Base-by-base conservation (phyloP, 2,113 vertebrate species). In the Gallinago undulata region DNA sequence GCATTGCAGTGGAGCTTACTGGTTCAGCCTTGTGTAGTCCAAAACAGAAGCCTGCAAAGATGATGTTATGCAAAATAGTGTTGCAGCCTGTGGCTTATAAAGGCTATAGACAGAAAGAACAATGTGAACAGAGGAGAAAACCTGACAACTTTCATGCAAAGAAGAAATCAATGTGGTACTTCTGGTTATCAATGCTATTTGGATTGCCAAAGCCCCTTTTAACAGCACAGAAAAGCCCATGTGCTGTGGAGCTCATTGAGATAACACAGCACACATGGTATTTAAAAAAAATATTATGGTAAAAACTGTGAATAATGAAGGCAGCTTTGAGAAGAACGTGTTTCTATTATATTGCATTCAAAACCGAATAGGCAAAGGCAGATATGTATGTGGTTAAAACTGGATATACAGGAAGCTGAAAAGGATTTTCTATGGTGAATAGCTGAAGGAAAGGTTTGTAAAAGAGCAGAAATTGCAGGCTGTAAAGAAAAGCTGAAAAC, bases 401-500 rank as follows among this genome's bases (percentile, higher is more conserved):
- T 64, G 39, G 9, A 47, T 81, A 64, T 69, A 31, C 24, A 37
- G 48, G 57, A 93, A 79, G 86, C 27, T 27, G 66, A 89, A 84
- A 70, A 59, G 39, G 35, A n/a, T 53, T 92, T 89, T 87, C 13
- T 48, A 13, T 35, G 11, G 84, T 86, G 43, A 96, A 78, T 73
- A 67, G 35, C 13, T 64, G 77, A 95, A 94, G 33, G 43, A 86
- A 94, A 47, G 25, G 10, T 30, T 60, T 92, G 18, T 82, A 64
- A 69, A 91, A 39, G 43, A 85, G 27, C 11, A 78, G 78, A 85
- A 86, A 83, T 15, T 79, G 35, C 18, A 48, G 62, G 8, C 55
- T 92, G 69, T 76, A 84, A 94, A 92, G 62, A 74, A 73, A 87
- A 78, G 53, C 53, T 70, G 43, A 51, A 85, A 80, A 35, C 13